phyloP scores from a whole-genome alignment of 23 tunicate genomes.

The Aplidium turbinatum region DNA sequence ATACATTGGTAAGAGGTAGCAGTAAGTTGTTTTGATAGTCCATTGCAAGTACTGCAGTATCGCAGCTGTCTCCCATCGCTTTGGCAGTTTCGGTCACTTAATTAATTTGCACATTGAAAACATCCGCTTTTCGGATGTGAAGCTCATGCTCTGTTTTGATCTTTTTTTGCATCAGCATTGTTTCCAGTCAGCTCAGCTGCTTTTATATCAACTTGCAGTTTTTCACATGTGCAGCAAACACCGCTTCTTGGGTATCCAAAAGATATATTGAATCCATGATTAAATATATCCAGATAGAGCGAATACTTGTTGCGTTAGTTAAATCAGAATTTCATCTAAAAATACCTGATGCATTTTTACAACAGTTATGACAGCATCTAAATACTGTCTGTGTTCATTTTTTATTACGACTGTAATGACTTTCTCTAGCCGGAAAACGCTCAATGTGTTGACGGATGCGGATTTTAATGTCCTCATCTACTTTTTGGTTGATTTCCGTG shows the following conservation, averaged over 20 bases:
- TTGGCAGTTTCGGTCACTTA: no score
- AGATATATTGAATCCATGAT: not conserved
- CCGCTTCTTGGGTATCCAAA: constrained; percentile 4
- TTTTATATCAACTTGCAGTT: not conserved
- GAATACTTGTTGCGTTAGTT: not conserved
- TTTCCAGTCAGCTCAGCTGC: not conserved
- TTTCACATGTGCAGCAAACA: not conserved
- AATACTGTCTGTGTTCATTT: not conserved
- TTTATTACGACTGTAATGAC: constrained; percentile 11
- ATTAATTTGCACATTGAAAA: constrained; percentile 1
- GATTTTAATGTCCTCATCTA: no score
- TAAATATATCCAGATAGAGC: not conserved
- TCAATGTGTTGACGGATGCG: not conserved
- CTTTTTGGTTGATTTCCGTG: constrained; percentile 26
- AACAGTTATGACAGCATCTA: not conserved
- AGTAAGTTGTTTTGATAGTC: no score
- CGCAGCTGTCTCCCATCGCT: no score
- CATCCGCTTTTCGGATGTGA: constrained; percentile 12
- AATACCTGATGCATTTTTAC: not conserved
- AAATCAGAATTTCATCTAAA: not conserved
- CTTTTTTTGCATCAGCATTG: not conserved
- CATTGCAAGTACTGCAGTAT: no score
- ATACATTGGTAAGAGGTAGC: constrained; percentile 12
- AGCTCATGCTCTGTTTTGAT: constrained; percentile 1
- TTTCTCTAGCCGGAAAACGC: not conserved